Conservation (phyloP, 2,113 vertebrate species). For the Irena cyanogastra region DNA sequence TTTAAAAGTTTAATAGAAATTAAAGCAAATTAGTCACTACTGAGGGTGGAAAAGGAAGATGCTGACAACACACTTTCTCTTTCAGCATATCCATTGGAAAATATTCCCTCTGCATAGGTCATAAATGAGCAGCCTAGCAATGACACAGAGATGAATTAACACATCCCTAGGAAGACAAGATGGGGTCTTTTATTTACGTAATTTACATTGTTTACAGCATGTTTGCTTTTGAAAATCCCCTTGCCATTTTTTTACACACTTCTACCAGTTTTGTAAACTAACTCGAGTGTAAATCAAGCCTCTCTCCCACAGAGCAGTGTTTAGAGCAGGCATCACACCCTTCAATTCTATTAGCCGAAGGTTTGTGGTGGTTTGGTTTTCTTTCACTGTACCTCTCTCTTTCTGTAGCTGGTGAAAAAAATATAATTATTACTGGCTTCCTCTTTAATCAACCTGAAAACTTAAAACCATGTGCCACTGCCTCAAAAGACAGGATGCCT, state of each 20-base stretch:
- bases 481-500: not conserved
- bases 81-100: not conserved
- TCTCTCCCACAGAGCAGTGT: rapidly evolving
- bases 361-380: not conserved
- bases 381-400: not conserved
- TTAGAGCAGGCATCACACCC: not conserved
- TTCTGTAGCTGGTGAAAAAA: not conserved
- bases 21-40: slow-evolving; percentile 22
- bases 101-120: not conserved
- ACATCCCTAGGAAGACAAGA: not conserved
- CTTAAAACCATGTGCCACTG: not conserved
- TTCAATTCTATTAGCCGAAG: not conserved
- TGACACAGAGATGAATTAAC: not conserved
- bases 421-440: not conserved
- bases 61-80: not conserved
- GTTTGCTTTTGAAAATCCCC: not conserved
- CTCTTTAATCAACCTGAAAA: not conserved
- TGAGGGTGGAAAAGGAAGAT: not conserved
- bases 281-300: not conserved
- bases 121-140: not conserved
- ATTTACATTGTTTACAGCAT: not conserved
- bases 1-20: not conserved
- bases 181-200: not conserved
- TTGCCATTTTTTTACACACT: not conserved
- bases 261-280: not conserved